phyloP scores from a whole-genome alignment of 1,140 invertebrate species.

The Drosophila lacteicornis region DNA sequence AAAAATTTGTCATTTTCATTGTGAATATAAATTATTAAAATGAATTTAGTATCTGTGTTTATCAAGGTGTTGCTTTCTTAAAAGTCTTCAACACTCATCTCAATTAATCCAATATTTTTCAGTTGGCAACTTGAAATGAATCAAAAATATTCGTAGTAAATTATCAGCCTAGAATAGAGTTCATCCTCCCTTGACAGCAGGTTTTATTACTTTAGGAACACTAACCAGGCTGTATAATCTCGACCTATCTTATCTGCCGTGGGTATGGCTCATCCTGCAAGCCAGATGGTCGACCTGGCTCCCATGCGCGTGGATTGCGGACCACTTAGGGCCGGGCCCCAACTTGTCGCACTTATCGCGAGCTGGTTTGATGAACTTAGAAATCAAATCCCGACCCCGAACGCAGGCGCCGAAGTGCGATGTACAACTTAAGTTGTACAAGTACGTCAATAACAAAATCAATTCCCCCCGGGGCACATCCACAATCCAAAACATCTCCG shows the following conservation, averaged over 20 bases:
- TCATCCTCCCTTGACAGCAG: neutral
- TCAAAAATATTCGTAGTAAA: neutral
- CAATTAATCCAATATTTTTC: neutral
- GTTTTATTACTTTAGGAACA: neutral
- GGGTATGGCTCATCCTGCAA: slow-evolving; percentile 7
- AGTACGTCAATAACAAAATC: slow-evolving; percentile 34
- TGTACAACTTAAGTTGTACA: slow-evolving; percentile 7
- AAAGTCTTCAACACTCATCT: neutral
- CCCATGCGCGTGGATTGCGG: neutral
- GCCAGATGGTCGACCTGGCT: slow-evolving; percentile 11
- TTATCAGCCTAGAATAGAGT: neutral
- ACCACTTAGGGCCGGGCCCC: neutral
- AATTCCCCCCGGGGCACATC: slow-evolving; percentile 12
- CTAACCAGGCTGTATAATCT: slow-evolving; percentile 2
- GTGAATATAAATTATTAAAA: too few species aligned
- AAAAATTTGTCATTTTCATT: too few species aligned
- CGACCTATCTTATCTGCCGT: slow-evolving; percentile 22
- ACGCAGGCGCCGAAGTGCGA: slow-evolving; percentile 3
- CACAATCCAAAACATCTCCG: slow-evolving; percentile 1
- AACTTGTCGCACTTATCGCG: slow-evolving; percentile 31
- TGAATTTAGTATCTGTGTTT: too few species aligned
- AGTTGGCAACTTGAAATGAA: neutral
- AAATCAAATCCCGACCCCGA: slow-evolving; percentile 18
- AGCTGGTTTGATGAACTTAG: slow-evolving; percentile 21
- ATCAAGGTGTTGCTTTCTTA: too few species aligned